phyloP scores from a whole-genome alignment of 2,113 vertebrate genomes.

The Percopsis transmontana region DNA sequence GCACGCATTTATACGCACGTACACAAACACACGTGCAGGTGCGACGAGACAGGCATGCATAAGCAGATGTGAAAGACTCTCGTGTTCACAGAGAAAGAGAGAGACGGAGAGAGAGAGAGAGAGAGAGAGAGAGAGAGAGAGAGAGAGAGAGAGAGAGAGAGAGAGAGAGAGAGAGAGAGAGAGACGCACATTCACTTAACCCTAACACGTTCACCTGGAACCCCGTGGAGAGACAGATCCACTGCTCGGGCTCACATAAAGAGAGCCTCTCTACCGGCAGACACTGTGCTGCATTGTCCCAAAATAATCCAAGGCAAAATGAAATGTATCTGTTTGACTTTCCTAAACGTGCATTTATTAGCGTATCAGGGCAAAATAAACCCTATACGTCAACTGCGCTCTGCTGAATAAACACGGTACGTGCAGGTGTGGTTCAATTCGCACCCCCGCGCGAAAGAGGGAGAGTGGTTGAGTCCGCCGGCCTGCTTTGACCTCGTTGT shows the following conservation, averaged over 20 bases:
- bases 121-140: background rate
- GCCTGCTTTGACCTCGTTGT: constrained; percentile 39
- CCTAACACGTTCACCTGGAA: background rate
- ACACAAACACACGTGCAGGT: too few relatives aligned
- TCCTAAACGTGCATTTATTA: background rate
- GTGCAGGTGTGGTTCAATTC: constrained; percentile 14
- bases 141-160: background rate
- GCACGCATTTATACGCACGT: constrained; percentile 5
- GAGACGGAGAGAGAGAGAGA: too few relatives aligned
- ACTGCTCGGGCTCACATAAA: background rate
- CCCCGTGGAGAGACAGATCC: background rate
- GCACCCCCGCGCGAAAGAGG: constrained; percentile 19
- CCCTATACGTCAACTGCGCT: background rate
- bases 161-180: background rate
- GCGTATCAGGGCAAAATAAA: background rate
- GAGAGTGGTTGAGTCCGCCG: constrained; percentile 44
- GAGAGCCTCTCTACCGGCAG: background rate
- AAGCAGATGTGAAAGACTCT: background rate
- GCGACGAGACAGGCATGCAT: background rate
- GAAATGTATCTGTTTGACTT: background rate
- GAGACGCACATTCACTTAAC: background rate
- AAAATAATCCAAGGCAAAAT: background rate
- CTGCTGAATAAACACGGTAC: background rate
- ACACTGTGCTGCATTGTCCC: background rate
- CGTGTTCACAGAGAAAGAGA: background rate